Base-by-base conservation (phyloP, 1,140 invertebrate genomes). In the Drosophila santomea region DNA sequence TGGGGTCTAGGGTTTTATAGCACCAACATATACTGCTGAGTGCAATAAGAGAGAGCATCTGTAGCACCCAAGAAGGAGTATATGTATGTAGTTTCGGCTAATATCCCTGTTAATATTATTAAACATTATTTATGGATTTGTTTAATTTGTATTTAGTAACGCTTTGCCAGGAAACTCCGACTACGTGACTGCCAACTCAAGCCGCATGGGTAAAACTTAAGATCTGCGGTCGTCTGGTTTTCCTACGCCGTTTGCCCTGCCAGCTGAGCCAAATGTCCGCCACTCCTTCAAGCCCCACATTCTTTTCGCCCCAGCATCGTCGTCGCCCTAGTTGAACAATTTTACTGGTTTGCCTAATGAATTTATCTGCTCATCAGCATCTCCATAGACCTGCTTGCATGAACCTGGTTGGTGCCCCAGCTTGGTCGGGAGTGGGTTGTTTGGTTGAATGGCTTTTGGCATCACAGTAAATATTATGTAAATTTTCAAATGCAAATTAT, bases 101-200 rank as follows among this genome's bases (percentile, higher is more conserved):
- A 91, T 91, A 90, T 91, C 80, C 90, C 88, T 91, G 90, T 91
- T 91, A 91, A 91, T 91, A 85, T 90, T 91, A 91, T 91, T 91
- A 91, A 91, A 91, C 90, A 91, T 91, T 90, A 91, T 91, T 91
- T 91, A 91, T 91, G 90, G 90, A 91, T 91, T 91, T 91, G 90
- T 91, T 91, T 91, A 91, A 91, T 91, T 91, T 91, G 90, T 91
- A 91, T 91, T 91, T 91, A 91, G 90, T 91, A 83, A 88, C 79
- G 82, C 69, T 78, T 73, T 67, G 71, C 64, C 68, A 56, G 66
- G 60, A 44, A 48, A 62, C 78, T 81, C 62, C 38, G 58, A 54
- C 58, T 73, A 80, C 81, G 81, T 86, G 82, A 73, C 74, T 86
- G 54, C 48, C 47, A 61, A 58, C 57, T 63, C 57, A 43, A 10